These are phyloP conservation scores for Eonycteris spelaea DNA, from an alignment of 2,113 vertebrate genomes.

Conservation along the genomic window DNA sequence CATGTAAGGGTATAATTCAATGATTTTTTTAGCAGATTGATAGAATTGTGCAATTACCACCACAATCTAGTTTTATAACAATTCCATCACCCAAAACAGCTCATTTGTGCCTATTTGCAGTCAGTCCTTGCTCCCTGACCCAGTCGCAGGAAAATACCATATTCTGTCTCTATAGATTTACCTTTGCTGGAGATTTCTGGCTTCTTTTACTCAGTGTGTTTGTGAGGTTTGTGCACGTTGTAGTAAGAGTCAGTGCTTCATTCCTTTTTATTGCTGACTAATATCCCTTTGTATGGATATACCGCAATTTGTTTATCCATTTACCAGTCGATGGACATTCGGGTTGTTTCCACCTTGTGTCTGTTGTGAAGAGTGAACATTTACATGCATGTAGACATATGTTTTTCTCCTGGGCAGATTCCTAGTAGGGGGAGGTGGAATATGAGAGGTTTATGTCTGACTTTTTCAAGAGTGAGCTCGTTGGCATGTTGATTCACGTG, in stretches of 20 bases:
- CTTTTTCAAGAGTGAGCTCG: neutral
- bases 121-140: neutral
- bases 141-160: neutral
- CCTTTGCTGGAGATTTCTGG: neutral
- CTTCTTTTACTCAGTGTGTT: neutral
- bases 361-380: neutral
- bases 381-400: accelerated
- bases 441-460: neutral
- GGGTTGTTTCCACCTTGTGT: neutral
- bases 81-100: neutral
- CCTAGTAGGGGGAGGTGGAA: neutral
- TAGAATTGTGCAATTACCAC: neutral
- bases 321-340: neutral
- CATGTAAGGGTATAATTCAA: neutral
- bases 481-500: neutral
- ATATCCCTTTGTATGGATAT: neutral
- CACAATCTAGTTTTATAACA: neutral
- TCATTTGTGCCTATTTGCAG: neutral
- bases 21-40: neutral
- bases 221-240: neutral
- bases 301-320: too few relatives aligned
- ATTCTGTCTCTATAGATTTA: neutral
- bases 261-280: neutral
- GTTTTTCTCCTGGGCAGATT: neutral
- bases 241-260: accelerated